Base-by-base conservation (phyloP, 2,888 invertebrate species). In the Hypomecis punctinalis region DNA sequence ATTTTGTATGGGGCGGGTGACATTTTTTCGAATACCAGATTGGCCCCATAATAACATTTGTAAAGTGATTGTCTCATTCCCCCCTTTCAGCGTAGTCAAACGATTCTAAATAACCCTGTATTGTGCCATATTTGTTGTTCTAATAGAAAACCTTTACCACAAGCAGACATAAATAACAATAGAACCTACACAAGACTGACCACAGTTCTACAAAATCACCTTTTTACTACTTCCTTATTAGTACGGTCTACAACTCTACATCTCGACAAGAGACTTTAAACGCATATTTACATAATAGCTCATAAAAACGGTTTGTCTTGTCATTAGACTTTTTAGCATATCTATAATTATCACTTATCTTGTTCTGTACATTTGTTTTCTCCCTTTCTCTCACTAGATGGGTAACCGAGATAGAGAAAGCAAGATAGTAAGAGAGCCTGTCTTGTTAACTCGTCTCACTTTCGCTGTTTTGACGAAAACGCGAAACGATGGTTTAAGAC, bases 271-370 rank as follows among this genome's bases (percentile, higher is more conserved):
- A 52, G 58, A 51, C 61, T 61, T 64, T 45, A 61, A 63, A 60
- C 58, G 61, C 61, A 56, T 56, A 47, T 52, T 39, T 45, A 58
- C 59, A 53, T 47, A n/a, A 11, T 37, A 47, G 49, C 49, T 36
- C 63, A 75, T 69, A 73, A 72, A 73, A 74, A 74, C 62, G 71
- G 72, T 78, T 76, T 76, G 71, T 72, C 70, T 78, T 79, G 77
- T 79, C 76, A 81, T 80, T 82, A 80, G 80, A 68, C 79, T 79
- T 74, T 77, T 86, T 82, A 85, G 76, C 75, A 70, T 55, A 67
- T 51, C 67, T 73, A 71, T 79, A 81, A 84, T 84, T 81, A 84
- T 77, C 80, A 82, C 78, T 82, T 77, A 82, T 76, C 77, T 65
- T 75, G 69, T 73, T 74, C 76, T 64, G 53, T 68, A 73, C 74